Evolutionary conservation across 2,888 invertebrate species (phyloP).

Genomic region (Hyppa rectilinea): DNA sequence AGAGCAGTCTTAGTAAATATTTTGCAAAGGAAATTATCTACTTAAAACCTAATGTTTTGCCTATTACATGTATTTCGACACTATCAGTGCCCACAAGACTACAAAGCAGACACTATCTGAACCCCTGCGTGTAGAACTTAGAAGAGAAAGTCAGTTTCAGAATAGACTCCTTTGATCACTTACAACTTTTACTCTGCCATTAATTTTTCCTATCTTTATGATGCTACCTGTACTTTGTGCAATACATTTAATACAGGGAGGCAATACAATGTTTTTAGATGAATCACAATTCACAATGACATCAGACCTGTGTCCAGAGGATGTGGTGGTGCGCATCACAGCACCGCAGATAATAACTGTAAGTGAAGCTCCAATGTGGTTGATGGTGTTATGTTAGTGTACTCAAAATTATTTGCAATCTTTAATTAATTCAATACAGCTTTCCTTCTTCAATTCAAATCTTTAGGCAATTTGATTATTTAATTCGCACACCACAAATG

Average conservation of each 20-base stretch:
- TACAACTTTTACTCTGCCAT: background rate
- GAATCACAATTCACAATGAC: constrained; percentile 76
- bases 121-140: background rate
- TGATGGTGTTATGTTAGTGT: background rate
- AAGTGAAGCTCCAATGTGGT: constrained; percentile 38
- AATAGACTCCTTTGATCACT: background rate
- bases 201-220: background rate
- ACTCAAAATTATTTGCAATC: background rate
- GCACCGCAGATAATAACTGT: constrained; percentile 75
- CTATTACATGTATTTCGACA: background rate
- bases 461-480: background rate
- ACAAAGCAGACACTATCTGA: background rate
- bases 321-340: constrained; percentile 77
- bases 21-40: background rate
- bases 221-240: background rate
- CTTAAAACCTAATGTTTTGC: background rate
- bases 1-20: background rate
- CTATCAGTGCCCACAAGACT: background rate
- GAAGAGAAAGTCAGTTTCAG: background rate
- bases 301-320: constrained; percentile 76
- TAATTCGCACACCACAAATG: background rate
- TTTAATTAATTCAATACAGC: background rate
- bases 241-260: background rate
- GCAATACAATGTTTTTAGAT: constrained; percentile 57
- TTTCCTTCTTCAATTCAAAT: background rate